Percentiles rank a stretch among this genome's conserved stretches.
Evolutionary conservation across 2,113 vertebrate species (phyloP).

Genomic region (Dendrocopos noguchii): DNA sequence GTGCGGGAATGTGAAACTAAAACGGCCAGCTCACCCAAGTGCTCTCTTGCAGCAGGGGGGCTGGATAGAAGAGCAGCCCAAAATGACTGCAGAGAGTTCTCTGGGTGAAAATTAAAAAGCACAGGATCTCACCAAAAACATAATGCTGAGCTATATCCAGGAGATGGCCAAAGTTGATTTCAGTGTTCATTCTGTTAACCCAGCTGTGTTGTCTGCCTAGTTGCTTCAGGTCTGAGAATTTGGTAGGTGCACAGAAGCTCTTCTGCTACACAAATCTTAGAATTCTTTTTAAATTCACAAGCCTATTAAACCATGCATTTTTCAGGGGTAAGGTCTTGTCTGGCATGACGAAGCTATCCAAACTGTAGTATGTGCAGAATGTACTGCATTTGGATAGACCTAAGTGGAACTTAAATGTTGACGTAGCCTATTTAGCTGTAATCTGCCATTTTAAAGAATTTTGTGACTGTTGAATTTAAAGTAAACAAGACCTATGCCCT

Average conservation of each 20-base stretch:
- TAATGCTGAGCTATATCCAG: not conserved
- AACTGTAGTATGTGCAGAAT: not conserved
- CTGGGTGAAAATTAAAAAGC: not conserved
- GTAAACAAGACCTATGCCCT: not conserved
- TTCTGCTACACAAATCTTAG: not conserved
- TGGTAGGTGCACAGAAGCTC: not conserved
- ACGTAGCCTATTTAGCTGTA: not conserved
- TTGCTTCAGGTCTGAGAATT: not conserved
- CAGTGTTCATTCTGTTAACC: not conserved
- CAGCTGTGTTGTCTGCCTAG: not conserved
- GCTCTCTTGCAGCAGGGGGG: not conserved
- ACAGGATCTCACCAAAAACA: fast-evolving
- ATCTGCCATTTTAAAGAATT: not conserved
- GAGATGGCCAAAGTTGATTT: fast-evolving
- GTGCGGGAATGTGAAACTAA: fast-evolving
- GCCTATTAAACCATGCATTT: not conserved
- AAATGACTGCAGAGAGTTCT: too few species aligned
- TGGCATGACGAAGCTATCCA: not conserved
- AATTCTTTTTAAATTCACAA: not conserved
- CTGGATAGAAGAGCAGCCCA: too few species aligned
- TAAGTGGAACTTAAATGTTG: not conserved
- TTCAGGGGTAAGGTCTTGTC: not conserved
- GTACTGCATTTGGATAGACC: not conserved
- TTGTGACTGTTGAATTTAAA: not conserved
- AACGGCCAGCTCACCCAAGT: fast-evolving